A percentile compares a stretch with the other conserved stretches of the same genome.
Evolutionary conservation across 2,888 invertebrate species (phyloP).

Genomic region (Pristionchus maxplancki): DNA sequence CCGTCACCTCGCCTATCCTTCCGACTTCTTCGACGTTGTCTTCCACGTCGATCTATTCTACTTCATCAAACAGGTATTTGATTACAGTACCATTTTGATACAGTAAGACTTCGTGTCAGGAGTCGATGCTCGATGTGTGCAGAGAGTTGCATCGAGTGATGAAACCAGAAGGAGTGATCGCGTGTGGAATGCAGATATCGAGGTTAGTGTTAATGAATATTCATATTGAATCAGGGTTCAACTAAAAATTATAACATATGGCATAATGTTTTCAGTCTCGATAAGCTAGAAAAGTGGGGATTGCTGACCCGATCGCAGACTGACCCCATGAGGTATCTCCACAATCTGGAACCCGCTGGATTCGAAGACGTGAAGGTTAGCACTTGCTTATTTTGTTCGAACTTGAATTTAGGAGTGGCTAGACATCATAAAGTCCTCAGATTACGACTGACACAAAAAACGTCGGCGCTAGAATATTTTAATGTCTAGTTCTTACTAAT

Average conservation of each 20-base stretch:
- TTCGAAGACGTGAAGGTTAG: conserved; percentile 35
- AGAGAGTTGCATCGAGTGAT: conserved; percentile 68
- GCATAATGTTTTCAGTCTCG: conserved; percentile 29
- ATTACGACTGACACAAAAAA: too few relatives aligned
- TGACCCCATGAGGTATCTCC: conserved; percentile 63
- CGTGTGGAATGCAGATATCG: conserved; percentile 55
- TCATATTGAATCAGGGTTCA: too few relatives aligned
- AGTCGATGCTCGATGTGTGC: conserved; percentile 64
- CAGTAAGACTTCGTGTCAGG: neutral
- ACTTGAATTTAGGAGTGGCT: neutral
- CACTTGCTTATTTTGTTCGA: neutral
- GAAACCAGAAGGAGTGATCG: conserved; percentile 65
- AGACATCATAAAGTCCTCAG: too few relatives aligned
- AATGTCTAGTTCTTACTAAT: too few relatives aligned
- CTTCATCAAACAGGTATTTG: conserved; percentile 61
- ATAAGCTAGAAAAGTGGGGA: conserved; percentile 56
- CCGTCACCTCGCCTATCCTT: conserved; percentile 71
- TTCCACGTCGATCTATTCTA: conserved; percentile 76
- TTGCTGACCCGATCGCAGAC: conserved; percentile 57
- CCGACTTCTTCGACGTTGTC: conserved; percentile 69
- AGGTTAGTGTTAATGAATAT: neutral
- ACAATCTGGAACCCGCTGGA: conserved; percentile 57
- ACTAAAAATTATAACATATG: neutral
- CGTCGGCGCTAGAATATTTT: too few relatives aligned
- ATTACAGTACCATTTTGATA: neutral